Percentiles rank a stretch among this genome's conserved stretches.
Evolutionary conservation across 2,113 vertebrate genomes (phyloP).

Genomic region (Saguinus imperator): DNA sequence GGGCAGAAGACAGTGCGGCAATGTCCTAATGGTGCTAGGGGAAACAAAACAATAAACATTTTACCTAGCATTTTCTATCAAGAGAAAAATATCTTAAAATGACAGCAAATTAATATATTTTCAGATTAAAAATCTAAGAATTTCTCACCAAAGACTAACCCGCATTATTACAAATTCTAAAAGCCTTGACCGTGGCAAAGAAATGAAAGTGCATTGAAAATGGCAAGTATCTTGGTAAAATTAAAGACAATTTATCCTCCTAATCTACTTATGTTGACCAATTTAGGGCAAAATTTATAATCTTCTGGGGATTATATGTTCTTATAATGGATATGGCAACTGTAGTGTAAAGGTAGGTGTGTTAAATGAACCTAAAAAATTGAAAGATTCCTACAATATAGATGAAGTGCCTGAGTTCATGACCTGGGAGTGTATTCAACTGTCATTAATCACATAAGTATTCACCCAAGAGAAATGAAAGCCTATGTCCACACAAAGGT

Average conservation of each 20-base stretch:
- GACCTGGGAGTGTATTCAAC: neutral
- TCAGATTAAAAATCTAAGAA: neutral
- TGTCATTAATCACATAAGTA: neutral
- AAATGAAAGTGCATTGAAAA: neutral
- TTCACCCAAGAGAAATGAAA: neutral
- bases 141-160: neutral
- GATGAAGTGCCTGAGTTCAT: neutral
- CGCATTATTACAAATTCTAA: neutral
- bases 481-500: neutral
- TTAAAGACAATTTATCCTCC: neutral
- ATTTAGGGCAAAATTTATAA: neutral
- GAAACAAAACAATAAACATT: neutral
- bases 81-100: neutral
- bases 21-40: too few species aligned
- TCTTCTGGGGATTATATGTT: neutral
- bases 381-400: neutral
- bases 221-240: neutral
- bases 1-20: neutral
- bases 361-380: neutral
- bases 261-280: neutral
- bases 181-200: neutral
- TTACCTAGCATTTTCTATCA: neutral
- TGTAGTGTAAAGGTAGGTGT: neutral
- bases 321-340: neutral
- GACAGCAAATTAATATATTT: neutral